phyloP scores from a whole-genome alignment of 1,140 invertebrate species.

The Nixonia krombeini region DNA sequence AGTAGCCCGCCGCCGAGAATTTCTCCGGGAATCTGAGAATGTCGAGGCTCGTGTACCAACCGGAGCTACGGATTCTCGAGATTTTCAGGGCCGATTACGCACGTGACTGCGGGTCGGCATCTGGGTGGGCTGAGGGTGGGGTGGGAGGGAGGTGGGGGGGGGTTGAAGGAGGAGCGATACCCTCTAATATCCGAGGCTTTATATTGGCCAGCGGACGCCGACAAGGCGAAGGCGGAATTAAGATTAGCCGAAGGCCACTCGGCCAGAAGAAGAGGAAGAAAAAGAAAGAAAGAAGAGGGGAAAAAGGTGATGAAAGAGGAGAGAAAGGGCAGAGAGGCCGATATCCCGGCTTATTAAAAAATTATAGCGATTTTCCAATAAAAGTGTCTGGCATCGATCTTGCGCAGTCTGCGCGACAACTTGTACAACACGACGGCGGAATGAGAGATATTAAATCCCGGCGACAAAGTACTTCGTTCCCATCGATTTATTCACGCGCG shows the following conservation, averaged over 20 bases:
- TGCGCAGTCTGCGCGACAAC: conserved; percentile 12
- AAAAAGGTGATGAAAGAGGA: too few species aligned
- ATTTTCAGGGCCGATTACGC: conserved; percentile 31
- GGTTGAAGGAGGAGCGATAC: background rate
- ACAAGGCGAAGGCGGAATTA: conserved; percentile 30
- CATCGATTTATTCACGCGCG: too few species aligned
- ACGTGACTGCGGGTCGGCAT: conserved; percentile 26
- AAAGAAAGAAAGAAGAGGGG: background rate
- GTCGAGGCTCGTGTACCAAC: conserved; percentile 15
- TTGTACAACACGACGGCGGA: too few species aligned
- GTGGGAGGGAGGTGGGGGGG: background rate
- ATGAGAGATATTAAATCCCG: background rate
- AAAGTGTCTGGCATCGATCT: conserved; percentile 35
- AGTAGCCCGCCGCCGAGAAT: background rate
- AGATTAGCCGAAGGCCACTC: conserved; percentile 28
- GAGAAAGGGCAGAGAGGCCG: conserved; percentile 10
- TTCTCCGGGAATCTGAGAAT: conserved; percentile 31
- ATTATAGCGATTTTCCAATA: conserved; percentile 39
- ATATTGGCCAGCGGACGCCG: conserved; percentile 24
- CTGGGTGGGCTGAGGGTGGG: conserved; percentile 1
- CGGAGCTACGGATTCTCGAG: conserved; percentile 31
- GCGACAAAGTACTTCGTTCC: too few species aligned
- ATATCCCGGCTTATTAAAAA: conserved; percentile 31
- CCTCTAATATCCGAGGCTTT: conserved; percentile 30
- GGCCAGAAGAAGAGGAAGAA: conserved; percentile 1